A percentile compares a stretch with the other conserved stretches of the same genome.
These are phyloP conservation scores for Solea solea DNA, from an alignment of 2,113 vertebrate genomes.

Conservation along the genomic window DNA sequence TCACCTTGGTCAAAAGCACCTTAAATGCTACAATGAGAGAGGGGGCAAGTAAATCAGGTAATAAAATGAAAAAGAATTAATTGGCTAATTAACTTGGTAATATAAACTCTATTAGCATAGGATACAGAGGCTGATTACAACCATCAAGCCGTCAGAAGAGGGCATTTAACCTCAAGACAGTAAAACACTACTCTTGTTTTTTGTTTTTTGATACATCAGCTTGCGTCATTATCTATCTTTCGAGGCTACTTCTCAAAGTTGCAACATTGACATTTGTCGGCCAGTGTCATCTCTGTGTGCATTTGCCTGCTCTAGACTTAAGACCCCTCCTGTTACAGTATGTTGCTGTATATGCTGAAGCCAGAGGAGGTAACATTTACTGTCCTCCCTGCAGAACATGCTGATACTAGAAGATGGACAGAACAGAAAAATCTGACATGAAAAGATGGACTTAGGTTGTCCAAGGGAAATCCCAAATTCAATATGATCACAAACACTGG, in stretches of 20 bases:
- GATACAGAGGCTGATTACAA: background rate
- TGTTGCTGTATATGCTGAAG: constrained; percentile 1
- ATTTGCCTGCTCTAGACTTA: constrained; percentile 9
- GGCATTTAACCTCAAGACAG: background rate
- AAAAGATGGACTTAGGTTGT: background rate
- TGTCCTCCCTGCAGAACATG: constrained; percentile 32
- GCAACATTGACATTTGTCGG: background rate
- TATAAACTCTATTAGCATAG: background rate
- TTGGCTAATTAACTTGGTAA: background rate
- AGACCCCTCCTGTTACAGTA: background rate
- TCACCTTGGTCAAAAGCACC: background rate
- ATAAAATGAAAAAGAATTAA: background rate
- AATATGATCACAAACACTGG: background rate
- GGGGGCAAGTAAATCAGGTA: background rate
- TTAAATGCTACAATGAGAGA: background rate
- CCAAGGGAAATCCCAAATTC: background rate
- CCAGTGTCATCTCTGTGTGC: background rate
- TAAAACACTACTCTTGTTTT: background rate
- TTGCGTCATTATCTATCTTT: background rate
- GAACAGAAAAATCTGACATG: constrained; percentile 11
- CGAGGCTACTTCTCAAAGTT: background rate
- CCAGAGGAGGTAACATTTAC: constrained; percentile 27
- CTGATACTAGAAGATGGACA: constrained; percentile 24
- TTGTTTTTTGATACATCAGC: background rate
- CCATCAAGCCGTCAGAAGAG: background rate